These are phyloP conservation scores for Muricea muricata DNA, from an alignment of 92 coral and sea anemone species.

Conservation along the genomic window DNA sequence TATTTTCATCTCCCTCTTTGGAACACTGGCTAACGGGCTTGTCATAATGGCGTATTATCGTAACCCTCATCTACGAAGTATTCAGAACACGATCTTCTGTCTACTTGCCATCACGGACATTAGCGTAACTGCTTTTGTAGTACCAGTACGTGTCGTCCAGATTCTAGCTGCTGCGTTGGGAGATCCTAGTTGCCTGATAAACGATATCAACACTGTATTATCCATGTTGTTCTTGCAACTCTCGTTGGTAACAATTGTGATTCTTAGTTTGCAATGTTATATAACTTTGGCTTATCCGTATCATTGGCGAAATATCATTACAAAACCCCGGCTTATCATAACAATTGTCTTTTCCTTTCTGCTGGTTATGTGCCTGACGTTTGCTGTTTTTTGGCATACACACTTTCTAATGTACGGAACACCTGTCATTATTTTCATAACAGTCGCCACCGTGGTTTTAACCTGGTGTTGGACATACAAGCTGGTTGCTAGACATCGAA, in stretches of 20 bases:
- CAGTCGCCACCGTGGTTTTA: neutral
- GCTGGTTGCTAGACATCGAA: no score
- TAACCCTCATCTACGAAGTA: no score
- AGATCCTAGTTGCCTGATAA: neutral
- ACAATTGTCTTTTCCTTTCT: neutral
- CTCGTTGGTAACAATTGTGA: neutral
- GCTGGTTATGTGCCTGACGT: neutral
- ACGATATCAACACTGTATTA: neutral
- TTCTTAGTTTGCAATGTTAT: neutral
- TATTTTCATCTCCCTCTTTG: neutral
- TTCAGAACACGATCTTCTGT: no score
- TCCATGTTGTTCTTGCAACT: neutral
- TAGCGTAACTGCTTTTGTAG: neutral
- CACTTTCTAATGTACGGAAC: neutral
- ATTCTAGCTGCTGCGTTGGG: neutral
- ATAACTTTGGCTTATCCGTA: neutral
- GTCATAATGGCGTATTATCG: neutral
- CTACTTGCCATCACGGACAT: constrained; percentile 1
- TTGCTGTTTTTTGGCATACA: neutral
- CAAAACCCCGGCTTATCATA: neutral
- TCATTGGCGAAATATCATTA: neutral
- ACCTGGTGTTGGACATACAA: no score
- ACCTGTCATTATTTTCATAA: neutral
- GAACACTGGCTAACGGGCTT: neutral
- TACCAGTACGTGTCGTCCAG: neutral